These are phyloP conservation scores for Incurvaria masculella DNA, from an alignment of 2,888 invertebrate species.

Conservation along the genomic window DNA sequence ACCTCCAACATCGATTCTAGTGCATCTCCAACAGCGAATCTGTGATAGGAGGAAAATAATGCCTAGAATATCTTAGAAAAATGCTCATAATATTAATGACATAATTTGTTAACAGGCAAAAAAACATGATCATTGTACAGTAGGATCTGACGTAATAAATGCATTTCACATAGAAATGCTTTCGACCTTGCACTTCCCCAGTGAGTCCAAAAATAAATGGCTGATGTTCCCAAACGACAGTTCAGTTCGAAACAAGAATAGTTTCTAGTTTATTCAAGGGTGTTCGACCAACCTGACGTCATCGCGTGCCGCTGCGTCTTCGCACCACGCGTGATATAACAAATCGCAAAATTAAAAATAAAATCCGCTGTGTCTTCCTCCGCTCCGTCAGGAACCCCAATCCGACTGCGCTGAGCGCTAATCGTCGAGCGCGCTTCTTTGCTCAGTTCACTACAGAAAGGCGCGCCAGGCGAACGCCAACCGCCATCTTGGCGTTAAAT, in stretches of 20 bases:
- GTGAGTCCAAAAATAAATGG: neutral
- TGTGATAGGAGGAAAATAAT: no score
- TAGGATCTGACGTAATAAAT: no score
- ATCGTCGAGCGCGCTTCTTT: neutral
- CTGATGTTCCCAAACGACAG: no score
- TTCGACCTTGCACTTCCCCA: no score
- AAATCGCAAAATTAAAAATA: neutral
- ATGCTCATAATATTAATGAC: no score
- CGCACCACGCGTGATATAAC: neutral
- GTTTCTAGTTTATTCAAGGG: neutral
- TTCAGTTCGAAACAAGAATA: neutral
- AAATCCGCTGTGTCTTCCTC: neutral
- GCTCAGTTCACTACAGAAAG: conserved; percentile 2
- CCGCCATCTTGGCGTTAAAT: neutral
- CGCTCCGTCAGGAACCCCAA: neutral
- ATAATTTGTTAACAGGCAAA: no score
- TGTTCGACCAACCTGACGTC: neutral
- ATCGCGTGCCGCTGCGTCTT: neutral
- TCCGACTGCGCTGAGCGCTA: neutral
- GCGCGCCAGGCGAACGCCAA: conserved; percentile 1
- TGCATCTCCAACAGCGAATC: no score
- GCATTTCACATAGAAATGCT: no score
- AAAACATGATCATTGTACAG: no score
- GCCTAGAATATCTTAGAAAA: no score
- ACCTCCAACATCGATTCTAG: no score